Evolutionary conservation across 2,888 invertebrate genomes (phyloP), one percentile per base, ranked within the genome.

Genomic region (Thymelicus acteon): DNA sequence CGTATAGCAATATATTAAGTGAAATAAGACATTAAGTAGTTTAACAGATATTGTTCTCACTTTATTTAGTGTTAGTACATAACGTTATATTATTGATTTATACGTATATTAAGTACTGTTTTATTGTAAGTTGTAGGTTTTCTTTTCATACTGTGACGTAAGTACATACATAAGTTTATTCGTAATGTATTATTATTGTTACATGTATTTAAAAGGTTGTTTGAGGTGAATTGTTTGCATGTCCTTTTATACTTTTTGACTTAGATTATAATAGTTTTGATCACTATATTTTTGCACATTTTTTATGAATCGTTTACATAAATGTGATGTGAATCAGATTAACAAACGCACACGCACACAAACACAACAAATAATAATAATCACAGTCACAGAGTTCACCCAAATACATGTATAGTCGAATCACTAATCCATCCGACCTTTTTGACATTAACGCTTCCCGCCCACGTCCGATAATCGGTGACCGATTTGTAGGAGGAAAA

Each of bases 131-230:
- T 48, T 62, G 37, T 61, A 39, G 24, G 8, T 48, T 31, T 48
- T 48, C 31, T 48, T 62, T 62, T 62, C 8, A 48, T 62, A 44
- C 60, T n/a, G n/a, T 54, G 54, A n/a, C n/a, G n/a, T n/a, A n/a
- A n/a, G 52, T 64, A 40, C 19, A 7, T 64, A 40, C 40, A 7
- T 12, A 24, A 8, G 12, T 44, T 37, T 64, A 54, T 64, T 37
- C 7, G n/a, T 48, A 48, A 44, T 64, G 54, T 64, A 54, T 54
- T 54, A 24, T 54, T 54, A 40, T 31, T 37, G 31, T 64, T 54
- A 64, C 54, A 54, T 54, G 15, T 31, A 40, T 64, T 39, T 64
- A 54, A 54, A 39, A 40, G n/a, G n/a, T 54, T 64, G 44, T 13
- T 7, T 37, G 24, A 54, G 1, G 44, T 40, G 64, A 24, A 54